Conservation (phyloP, 1,140 invertebrate species). For the Drosophila yakuba region DNA sequence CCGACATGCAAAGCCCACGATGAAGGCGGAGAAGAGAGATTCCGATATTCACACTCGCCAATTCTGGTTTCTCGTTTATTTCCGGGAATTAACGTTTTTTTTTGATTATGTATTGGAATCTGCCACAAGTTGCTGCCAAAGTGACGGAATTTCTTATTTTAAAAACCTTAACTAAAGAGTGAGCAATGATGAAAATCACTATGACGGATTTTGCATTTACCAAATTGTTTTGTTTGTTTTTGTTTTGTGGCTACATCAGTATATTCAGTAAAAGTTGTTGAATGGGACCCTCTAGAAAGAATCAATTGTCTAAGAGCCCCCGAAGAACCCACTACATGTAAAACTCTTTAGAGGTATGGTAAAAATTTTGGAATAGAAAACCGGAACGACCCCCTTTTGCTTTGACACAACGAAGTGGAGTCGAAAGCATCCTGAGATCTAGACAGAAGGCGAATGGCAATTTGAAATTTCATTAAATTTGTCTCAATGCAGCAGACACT, state of each 20-base stretch:
- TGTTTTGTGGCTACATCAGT: too few species aligned
- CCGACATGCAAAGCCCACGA: conserved; percentile 37
- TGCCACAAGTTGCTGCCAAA: too few species aligned
- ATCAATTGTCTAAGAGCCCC: too few species aligned
- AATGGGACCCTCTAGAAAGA: too few species aligned
- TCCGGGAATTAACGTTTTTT: neutral
- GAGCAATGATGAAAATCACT: too few species aligned
- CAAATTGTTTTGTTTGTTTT: too few species aligned
- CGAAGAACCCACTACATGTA: too few species aligned
- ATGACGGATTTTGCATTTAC: too few species aligned
- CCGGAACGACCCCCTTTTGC: neutral
- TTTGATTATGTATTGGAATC: too few species aligned
- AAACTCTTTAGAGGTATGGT: neutral
- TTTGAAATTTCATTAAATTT: conserved; percentile 83
- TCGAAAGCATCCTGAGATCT: conserved; percentile 47
- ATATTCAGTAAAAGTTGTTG: neutral
- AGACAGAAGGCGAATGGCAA: conserved; percentile 68
- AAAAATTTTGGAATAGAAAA: neutral
- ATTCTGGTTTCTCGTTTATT: neutral
- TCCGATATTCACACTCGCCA: conserved; percentile 6
- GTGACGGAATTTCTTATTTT: too few species aligned
- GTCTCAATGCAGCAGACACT: conserved; percentile 50
- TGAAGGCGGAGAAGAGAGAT: conserved; percentile 7
- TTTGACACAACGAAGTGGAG: conserved; percentile 7
- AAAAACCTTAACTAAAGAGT: too few species aligned